phyloP scores from a whole-genome alignment of 1,140 invertebrate species.

The Xylocopa sonorina region DNA sequence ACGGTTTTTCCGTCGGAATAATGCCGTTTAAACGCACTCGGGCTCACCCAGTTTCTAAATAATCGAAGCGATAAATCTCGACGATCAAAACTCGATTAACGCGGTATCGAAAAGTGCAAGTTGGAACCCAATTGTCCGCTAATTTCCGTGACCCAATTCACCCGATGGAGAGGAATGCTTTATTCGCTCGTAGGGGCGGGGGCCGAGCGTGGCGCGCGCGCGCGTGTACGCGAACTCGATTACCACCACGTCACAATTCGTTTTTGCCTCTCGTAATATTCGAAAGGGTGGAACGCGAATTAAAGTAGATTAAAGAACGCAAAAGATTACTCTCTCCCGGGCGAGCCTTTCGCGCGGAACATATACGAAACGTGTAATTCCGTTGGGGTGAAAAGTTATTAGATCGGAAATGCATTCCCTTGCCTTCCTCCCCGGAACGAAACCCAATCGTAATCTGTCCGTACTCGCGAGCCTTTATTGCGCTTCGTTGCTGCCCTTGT shows the following conservation, averaged over 20 bases:
- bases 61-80: slow-evolving; percentile 26
- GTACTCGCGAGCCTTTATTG: too few species aligned
- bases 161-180: not conserved
- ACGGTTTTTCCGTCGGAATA: too few species aligned
- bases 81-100: slow-evolving; percentile 43
- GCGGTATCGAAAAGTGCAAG: slow-evolving; percentile 28
- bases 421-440: too few species aligned
- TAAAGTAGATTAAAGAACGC: not conserved
- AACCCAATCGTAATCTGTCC: too few species aligned
- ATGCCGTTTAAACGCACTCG: not conserved
- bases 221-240: not conserved
- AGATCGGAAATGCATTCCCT: not conserved
- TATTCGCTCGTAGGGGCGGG: not conserved
- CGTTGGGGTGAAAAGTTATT: not conserved
- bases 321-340: not conserved
- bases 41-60: too few species aligned
- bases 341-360: not conserved
- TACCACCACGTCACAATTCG: not conserved
- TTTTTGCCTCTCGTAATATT: not conserved
- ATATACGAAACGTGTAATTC: not conserved
- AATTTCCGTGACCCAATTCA: slow-evolving; percentile 29
- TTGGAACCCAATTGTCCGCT: slow-evolving; percentile 20
- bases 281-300: not conserved
- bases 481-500: too few species aligned
- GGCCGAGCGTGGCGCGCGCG: too few species aligned